Base-by-base conservation (phyloP, 2,888 invertebrate species). In the Bellardia bayeri region DNA sequence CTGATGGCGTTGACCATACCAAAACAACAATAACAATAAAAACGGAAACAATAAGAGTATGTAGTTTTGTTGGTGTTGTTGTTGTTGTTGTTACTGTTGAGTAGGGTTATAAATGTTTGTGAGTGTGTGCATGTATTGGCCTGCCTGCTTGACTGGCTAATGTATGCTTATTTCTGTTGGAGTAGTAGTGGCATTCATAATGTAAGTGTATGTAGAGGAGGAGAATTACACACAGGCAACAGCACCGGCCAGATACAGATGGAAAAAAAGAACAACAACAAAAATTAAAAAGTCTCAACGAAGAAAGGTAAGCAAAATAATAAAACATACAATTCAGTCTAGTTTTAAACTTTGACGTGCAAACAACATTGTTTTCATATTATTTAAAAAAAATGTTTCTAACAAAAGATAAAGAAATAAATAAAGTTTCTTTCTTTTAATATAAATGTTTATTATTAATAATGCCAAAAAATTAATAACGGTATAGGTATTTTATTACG, bases 261-360 rank as follows among this genome's bases (percentile, higher is more conserved):
- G 75, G 80, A 49, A 74, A 61, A 45, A 30, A 54, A 78, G 51
- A 49, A 82, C 23, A 79, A 66, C 9, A 51, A 66, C n/a, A 63
- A 68, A 71, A 80, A 51, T 3, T 33, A 54, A 78, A 81, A 76
- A 89, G 90, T 91, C 92, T 91, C 91, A 92, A 90, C 91, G 91
- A 92, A 92, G 92, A 92, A 92, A 92, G 91, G 91, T 92, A 91
- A 91, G 91, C 91, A 90, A 90, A 90, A 90, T 90, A 90, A 90
- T 89, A 89, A 90, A 91, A 90, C 91, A 90, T 89, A 91, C 90
- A 89, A 89, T 89, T 92, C 91, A 92, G 92, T 92, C 91, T 91
- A 92, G 91, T 92, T 92, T 91, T 89, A 92, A 91, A 91, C 91
- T 91, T 91, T 91, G 90, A 90, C 91, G 92, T 90, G 91, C 90